Percentiles rank a stretch among this genome's conserved stretches.
Conservation (phyloP, 2,113 vertebrate genomes). For the Chrysochloris asiatica region DNA sequence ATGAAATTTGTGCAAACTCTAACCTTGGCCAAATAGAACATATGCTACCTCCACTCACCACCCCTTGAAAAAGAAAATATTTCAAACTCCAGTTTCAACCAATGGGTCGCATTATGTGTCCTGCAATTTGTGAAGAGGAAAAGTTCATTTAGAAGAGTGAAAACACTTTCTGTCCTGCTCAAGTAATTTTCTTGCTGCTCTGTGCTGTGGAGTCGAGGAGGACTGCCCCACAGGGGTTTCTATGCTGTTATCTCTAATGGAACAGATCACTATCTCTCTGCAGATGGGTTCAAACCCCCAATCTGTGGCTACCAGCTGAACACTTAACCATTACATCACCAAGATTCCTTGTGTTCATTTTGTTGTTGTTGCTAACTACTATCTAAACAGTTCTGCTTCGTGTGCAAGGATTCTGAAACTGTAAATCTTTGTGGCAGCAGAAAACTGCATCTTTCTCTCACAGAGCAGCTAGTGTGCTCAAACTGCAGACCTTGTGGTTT, state of each 20-base stretch:
- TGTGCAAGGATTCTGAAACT: too few relatives aligned
- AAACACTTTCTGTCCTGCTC: background rate
- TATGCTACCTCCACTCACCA: background rate
- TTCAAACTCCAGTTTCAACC: constrained; percentile 17
- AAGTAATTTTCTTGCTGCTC: background rate
- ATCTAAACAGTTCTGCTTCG: too few relatives aligned
- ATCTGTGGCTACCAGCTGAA: background rate
- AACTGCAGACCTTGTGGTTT: too few relatives aligned
- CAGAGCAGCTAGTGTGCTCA: too few relatives aligned
- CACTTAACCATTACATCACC: background rate
- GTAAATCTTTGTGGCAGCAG: too few relatives aligned
- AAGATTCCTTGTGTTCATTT: too few relatives aligned
- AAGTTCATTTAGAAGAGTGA: background rate
- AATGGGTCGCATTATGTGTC: constrained; percentile 27
- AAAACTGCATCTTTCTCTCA: too few relatives aligned
- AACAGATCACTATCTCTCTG: background rate
- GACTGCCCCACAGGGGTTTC: background rate
- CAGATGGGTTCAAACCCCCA: background rate
- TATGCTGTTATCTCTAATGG: background rate
- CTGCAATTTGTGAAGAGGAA: background rate
- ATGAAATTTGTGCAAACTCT: background rate
- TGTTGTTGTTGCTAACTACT: too few relatives aligned
- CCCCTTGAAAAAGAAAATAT: background rate
- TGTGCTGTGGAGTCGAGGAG: background rate
- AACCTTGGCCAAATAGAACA: too few relatives aligned